A percentile compares a stretch with the other conserved stretches of the same genome.
These are phyloP conservation scores for Himantopus leucocephalus DNA, from an alignment of 2,113 vertebrate genomes.

Conservation along the genomic window DNA sequence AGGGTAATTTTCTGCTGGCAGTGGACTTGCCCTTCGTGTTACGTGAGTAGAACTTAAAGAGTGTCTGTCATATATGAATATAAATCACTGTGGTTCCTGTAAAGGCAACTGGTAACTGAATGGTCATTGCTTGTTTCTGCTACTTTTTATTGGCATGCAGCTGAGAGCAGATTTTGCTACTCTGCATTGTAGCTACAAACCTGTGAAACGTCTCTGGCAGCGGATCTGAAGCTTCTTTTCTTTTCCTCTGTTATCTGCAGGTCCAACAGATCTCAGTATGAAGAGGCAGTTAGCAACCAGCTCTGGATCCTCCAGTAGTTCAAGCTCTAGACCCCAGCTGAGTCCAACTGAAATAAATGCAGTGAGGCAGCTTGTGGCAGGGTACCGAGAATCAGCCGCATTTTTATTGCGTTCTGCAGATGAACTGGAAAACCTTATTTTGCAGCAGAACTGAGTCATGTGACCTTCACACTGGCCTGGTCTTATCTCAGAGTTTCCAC, in stretches of 20 bases:
- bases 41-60: not conserved
- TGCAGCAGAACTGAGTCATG: slow-evolving; percentile 96
- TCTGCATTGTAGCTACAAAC: not conserved
- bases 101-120: not conserved
- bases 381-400: slow-evolving; percentile 95
- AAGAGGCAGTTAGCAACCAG: slow-evolving; percentile 89
- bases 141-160: not conserved
- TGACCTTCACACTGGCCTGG: slow-evolving; percentile 61
- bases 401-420: slow-evolving; percentile 97
- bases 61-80: not conserved
- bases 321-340: slow-evolving; percentile 93
- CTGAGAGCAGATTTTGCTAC: not conserved
- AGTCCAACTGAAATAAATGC: slow-evolving; percentile 95
- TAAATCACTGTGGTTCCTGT: not conserved
- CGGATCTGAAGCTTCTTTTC: not conserved
- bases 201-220: not conserved
- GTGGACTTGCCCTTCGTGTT: not conserved
- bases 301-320: slow-evolving; percentile 88
- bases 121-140: not conserved
- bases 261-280: slow-evolving; percentile 99
- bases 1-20: not conserved
- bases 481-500: slow-evolving; percentile 78
- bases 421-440: slow-evolving; percentile 98
- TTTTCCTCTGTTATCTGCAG: slow-evolving; percentile 68
- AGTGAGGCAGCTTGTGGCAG: slow-evolving; percentile 95